These are phyloP conservation scores for Leptinotarsa haldemani DNA, from an alignment of 2,888 invertebrate genomes.

Conservation along the genomic window DNA sequence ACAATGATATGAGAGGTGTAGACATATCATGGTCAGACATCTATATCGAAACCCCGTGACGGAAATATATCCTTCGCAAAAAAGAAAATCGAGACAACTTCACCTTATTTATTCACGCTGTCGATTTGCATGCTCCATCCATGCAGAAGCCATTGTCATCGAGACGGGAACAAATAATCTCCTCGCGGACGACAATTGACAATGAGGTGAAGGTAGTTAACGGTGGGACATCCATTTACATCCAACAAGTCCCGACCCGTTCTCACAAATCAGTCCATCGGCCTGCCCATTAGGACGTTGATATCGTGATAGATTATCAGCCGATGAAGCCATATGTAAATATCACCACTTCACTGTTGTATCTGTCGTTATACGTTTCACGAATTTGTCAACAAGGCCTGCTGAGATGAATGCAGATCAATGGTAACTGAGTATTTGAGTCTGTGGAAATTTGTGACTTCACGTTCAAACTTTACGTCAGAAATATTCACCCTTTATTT, in stretches of 20 bases:
- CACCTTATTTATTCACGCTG: conserved; percentile 15
- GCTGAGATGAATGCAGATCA: conserved; percentile 47
- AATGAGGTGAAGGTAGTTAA: conserved; percentile 57
- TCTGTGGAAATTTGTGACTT: not conserved
- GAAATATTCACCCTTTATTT: too few relatives aligned
- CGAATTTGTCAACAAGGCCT: conserved; percentile 57
- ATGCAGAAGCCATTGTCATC: conserved; percentile 15
- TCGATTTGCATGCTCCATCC: conserved; percentile 14
- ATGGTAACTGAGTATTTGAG: conserved; percentile 24
- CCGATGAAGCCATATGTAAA: conserved; percentile 58
- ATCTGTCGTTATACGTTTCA: conserved; percentile 59
- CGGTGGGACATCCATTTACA: conserved; percentile 54
- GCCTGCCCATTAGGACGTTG: conserved; percentile 58
- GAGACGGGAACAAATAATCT: conserved; percentile 19
- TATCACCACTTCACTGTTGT: conserved; percentile 59
- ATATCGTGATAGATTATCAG: conserved; percentile 62
- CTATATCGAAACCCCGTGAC: conserved; percentile 1
- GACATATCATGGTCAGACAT: conserved; percentile 1
- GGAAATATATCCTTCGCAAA: not conserved
- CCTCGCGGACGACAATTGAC: conserved; percentile 43
- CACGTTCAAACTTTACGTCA: too few relatives aligned
- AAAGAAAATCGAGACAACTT: conserved; percentile 12
- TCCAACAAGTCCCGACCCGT: conserved; percentile 20
- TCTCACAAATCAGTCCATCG: conserved; percentile 61
- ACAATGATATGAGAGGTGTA: not conserved